phyloP scores from a whole-genome alignment of 2,113 vertebrate species.

The Martes martes region DNA sequence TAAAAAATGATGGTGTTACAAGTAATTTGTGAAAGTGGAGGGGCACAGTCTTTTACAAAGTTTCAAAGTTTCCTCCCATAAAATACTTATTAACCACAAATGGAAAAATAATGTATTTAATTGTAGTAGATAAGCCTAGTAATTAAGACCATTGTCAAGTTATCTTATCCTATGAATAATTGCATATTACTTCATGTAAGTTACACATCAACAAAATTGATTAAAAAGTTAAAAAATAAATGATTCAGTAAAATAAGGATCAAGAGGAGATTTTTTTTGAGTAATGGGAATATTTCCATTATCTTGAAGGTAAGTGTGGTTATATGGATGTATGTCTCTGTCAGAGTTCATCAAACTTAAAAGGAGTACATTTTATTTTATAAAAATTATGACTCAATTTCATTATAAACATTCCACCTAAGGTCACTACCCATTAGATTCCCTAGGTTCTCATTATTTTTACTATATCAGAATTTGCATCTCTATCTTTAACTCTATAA shows the following conservation, averaged over 20 bases:
- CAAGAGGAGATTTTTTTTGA: not conserved
- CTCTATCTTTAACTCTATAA: not conserved
- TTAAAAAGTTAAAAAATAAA: not conserved
- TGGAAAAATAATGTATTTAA: not conserved
- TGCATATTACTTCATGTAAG: not conserved
- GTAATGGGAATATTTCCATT: not conserved
- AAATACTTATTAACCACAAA: not conserved
- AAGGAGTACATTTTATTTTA: not conserved
- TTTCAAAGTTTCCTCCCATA: not conserved
- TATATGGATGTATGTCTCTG: not conserved
- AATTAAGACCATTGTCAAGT: not conserved
- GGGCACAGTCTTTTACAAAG: not conserved
- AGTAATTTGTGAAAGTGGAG: not conserved
- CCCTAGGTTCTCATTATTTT: not conserved
- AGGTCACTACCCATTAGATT: not conserved
- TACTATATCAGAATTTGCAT: not conserved
- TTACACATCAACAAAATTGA: not conserved
- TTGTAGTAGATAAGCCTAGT: not conserved
- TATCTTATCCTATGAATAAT: not conserved
- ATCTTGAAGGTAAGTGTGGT: not conserved
- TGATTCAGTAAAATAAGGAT: not conserved
- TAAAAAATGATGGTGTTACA: not conserved
- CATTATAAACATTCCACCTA: not conserved
- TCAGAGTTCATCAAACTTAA: not conserved
- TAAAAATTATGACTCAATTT: not conserved